These are phyloP conservation scores for Chiroxiphia lanceolata DNA, from an alignment of 2,797 vertebrate genomes.

Conservation along the genomic window DNA sequence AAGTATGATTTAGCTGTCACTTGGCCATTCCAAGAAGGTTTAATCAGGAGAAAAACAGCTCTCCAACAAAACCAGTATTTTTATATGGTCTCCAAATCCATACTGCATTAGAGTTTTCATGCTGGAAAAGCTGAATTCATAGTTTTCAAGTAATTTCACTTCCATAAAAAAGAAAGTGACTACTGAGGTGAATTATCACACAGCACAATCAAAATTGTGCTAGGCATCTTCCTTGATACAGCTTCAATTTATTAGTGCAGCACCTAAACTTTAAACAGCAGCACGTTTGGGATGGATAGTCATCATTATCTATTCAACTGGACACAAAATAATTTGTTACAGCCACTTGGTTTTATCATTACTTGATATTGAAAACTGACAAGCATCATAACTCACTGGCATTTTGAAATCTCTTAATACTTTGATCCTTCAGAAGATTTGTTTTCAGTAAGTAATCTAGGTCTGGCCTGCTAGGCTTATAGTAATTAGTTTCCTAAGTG, in stretches of 20 bases:
- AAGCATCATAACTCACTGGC: conserved; percentile 33
- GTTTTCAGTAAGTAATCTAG: background rate
- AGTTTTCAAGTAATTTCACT: background rate
- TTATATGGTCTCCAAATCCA: background rate
- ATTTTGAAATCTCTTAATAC: conserved; percentile 22
- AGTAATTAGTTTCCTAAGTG: conserved; percentile 30
- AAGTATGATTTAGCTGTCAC: background rate
- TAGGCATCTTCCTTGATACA: background rate
- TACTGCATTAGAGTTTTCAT: background rate
- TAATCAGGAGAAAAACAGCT: background rate
- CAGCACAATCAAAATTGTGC: background rate
- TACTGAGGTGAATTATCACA: background rate
- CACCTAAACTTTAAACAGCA: background rate
- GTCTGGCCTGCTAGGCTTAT: background rate
- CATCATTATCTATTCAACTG: conserved; percentile 14
- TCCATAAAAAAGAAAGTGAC: background rate
- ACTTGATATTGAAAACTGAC: conserved; percentile 35
- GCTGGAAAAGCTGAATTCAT: background rate
- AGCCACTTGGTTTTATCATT: conserved; percentile 51
- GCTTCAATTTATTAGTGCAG: background rate
- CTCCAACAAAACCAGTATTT: background rate
- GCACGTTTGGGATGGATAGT: background rate
- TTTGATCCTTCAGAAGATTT: conserved; percentile 12
- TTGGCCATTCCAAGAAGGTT: background rate
- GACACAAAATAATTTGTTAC: conserved; percentile 56